phyloP scores from a whole-genome alignment of 1,140 invertebrate genomes.

The Drosophila lini region DNA sequence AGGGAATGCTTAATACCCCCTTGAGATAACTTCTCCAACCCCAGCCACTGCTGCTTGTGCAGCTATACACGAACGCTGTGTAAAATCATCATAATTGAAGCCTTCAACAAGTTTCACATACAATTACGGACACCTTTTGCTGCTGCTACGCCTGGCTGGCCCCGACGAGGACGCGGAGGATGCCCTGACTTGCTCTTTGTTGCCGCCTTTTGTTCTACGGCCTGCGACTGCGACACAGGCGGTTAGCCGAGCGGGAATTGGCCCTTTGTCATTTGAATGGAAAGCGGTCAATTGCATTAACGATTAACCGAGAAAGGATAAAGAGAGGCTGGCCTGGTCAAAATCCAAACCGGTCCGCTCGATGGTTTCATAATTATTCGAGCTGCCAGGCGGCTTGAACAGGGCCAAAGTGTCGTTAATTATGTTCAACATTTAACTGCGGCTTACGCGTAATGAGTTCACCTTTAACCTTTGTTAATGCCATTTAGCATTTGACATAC shows the following conservation, averaged over 20 bases:
- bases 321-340: background rate
- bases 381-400: background rate
- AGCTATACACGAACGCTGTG: slow-evolving; percentile 26
- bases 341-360: background rate
- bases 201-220: slow-evolving; percentile 25
- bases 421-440: slow-evolving; percentile 38
- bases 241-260: slow-evolving; percentile 32
- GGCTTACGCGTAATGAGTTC: slow-evolving; percentile 41
- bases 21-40: background rate
- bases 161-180: background rate
- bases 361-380: slow-evolving; percentile 4
- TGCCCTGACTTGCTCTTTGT: slow-evolving; percentile 14
- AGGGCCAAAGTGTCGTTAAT: slow-evolving; percentile 35
- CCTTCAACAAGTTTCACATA: slow-evolving; percentile 82
- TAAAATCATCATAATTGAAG: slow-evolving; percentile 80
- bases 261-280: slow-evolving; percentile 45
- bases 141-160: slow-evolving; percentile 30
- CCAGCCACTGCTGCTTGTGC: slow-evolving; percentile 10
- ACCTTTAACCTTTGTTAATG: slow-evolving; percentile 52
- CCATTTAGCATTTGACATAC: slow-evolving; percentile 29
- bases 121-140: slow-evolving; percentile 75
- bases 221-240: slow-evolving; percentile 19
- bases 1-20: background rate
- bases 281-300: slow-evolving; percentile 46
- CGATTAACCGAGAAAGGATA: slow-evolving; percentile 36